Evolutionary conservation across 2,888 invertebrate genomes (phyloP).

Genomic region (Exocentrus adspersus): DNA sequence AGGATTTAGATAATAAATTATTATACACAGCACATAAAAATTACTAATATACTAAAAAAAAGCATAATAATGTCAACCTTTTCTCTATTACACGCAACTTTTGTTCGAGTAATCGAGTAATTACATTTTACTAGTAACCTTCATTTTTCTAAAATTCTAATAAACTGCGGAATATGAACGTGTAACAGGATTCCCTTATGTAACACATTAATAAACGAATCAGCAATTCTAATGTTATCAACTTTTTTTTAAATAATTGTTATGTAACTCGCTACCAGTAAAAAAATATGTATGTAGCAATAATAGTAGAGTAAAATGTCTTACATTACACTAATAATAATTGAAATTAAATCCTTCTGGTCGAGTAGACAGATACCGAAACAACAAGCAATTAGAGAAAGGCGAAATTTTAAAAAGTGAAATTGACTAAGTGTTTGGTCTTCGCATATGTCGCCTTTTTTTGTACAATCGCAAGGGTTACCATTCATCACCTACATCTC

Average conservation of each 20-base stretch:
- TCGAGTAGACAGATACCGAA: no score
- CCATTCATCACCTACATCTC: neutral
- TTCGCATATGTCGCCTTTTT: no score
- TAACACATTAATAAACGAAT: neutral
- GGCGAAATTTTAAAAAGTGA: constrained; percentile 2
- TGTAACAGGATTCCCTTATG: neutral
- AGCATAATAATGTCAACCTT: neutral
- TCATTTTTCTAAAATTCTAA: neutral
- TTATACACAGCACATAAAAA: no score
- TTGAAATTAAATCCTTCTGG: no score
- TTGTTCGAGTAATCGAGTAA: neutral
- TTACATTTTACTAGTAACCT: neutral
- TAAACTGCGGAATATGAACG: neutral
- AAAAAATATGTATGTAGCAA: no score
- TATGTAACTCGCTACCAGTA: no score
- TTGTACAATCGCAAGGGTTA: no score
- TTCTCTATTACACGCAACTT: no score
- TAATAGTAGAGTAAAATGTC: no score
- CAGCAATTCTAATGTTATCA: neutral
- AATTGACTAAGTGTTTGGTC: neutral
- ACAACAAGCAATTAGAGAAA: neutral
- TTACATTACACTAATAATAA: no score
- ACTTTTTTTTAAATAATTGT: no score
- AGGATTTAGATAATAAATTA: no score
- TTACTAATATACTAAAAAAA: neutral